A percentile compares a stretch with the other conserved stretches of the same genome.
Evolutionary conservation across 2,113 vertebrate species (phyloP).

Genomic region (Pholis gunnellus): DNA sequence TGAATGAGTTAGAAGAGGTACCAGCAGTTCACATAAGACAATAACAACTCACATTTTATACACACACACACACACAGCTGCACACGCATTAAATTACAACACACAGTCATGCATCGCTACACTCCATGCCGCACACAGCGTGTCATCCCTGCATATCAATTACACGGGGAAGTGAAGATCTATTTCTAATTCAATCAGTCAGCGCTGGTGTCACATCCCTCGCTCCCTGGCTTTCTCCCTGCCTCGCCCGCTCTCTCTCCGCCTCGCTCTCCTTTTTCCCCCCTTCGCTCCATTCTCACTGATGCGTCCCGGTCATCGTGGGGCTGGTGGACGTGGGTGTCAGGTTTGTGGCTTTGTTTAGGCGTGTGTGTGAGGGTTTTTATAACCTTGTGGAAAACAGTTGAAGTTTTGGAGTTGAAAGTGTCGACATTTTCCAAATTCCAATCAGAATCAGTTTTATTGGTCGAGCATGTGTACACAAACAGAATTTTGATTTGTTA

Average conservation of each 20-base stretch:
- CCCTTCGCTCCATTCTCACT: slow-evolving; percentile 40
- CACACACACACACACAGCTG: slow-evolving; percentile 2
- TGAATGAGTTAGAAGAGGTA: slow-evolving; percentile 6
- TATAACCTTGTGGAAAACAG: neutral
- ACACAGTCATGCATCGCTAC: slow-evolving; percentile 46
- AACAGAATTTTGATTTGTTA: too few relatives aligned
- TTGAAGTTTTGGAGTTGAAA: slow-evolving; percentile 18
- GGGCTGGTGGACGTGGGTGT: slow-evolving; percentile 36
- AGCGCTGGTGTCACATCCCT: slow-evolving; percentile 65
- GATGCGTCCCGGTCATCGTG: slow-evolving; percentile 29
- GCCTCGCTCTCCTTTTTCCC: slow-evolving; percentile 19
- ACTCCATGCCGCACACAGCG: slow-evolving; percentile 44
- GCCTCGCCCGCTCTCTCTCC: neutral
- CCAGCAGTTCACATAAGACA: slow-evolving; percentile 2
- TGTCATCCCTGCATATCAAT: slow-evolving; percentile 74
- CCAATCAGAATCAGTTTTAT: neutral
- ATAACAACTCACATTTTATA: slow-evolving; percentile 9
- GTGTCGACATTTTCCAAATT: neutral
- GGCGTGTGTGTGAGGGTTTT: neutral
- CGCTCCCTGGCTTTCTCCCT: slow-evolving; percentile 41
- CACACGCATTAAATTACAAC: slow-evolving; percentile 23
- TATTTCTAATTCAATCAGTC: slow-evolving; percentile 80
- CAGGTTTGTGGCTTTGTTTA: slow-evolving; percentile 25
- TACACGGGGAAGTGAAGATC: slow-evolving; percentile 75
- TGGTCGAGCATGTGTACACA: neutral